phyloP scores from a whole-genome alignment of 2,888 invertebrate genomes.

The Xylocampa areola region DNA sequence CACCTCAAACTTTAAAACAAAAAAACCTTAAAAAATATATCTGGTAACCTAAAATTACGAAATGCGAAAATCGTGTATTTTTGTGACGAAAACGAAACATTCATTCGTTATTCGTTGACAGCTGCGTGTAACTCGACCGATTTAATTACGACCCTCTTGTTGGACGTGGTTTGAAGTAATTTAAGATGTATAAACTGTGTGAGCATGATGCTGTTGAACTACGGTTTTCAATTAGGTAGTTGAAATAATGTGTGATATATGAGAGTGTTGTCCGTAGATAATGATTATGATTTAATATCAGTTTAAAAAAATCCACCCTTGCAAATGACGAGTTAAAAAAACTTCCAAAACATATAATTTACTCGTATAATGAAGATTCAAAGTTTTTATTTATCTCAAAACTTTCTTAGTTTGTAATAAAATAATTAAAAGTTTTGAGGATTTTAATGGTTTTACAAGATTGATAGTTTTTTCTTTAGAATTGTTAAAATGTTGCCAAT shows the following conservation, averaged over 20 bases:
- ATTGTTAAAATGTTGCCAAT: too few relatives aligned
- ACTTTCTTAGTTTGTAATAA: too few relatives aligned
- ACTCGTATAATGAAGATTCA: too few relatives aligned
- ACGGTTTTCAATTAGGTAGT: neutral
- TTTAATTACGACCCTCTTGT: constrained; percentile 27
- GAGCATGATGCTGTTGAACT: neutral
- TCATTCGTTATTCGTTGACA: constrained; percentile 45
- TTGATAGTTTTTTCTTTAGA: too few relatives aligned
- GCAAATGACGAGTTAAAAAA: too few relatives aligned
- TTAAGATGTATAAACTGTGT: neutral
- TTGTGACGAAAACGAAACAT: constrained; percentile 24
- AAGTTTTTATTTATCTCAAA: too few relatives aligned
- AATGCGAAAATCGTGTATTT: constrained; percentile 51
- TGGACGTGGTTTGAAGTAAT: constrained; percentile 6
- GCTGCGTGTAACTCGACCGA: constrained; percentile 5
- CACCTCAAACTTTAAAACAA: constrained; percentile 1
- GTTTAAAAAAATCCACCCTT: too few relatives aligned
- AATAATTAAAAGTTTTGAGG: too few relatives aligned
- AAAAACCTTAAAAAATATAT: constrained; percentile 1
- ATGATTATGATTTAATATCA: too few relatives aligned
- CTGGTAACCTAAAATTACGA: constrained; percentile 16
- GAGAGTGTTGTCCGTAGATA: too few relatives aligned
- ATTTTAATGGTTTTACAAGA: too few relatives aligned
- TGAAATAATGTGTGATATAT: neutral
- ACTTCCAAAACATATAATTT: too few relatives aligned